Base-by-base conservation (phyloP, 1,140 invertebrate genomes). In the Ditylenchus dipsaci region DNA sequence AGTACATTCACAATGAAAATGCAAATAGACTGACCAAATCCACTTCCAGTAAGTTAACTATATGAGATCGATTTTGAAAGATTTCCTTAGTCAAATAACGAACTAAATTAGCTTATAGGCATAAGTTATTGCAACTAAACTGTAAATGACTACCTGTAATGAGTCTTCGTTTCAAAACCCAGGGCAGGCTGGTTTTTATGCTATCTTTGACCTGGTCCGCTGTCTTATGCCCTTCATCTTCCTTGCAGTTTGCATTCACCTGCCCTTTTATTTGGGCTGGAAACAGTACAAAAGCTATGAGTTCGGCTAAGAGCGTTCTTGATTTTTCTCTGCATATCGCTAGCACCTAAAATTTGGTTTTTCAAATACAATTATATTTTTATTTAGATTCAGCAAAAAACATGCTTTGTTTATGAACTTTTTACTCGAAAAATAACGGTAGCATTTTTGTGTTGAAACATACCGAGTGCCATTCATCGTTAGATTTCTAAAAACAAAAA, bases 271-370 rank as follows among this genome's bases (percentile, higher is more conserved):
- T 29, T 57, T 69, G 68, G 23, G 53, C 76, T 30, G 71, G 69
- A 62, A 67, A 78, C 1, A 75, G 29, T 0, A 78, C 47, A 26
- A 76, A 75, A n/a, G 74, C 74, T 15, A 75, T 76, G 17, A 78
- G 42, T 30, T 78, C 73, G 0, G 63, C 75, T 56, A 75, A 56
- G 8, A 78, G 42, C 47, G 62, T 42, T 5, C 73, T 58, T 13
- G 76, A 63, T 74, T 63, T 61, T 56, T 75, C 65, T 45, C 62
- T 66, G 64, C 72, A 78, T 9, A 30, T 21, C 19, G 30, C 42
- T 23, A 75, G 38, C 17, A 78, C 38, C 33, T 38, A 38, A 38
- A 5, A 38, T 38, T 38, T 38, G 3, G 11, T 5, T 3, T 38
- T 38, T 38, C 11, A 38, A 38, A 38, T 38, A 38, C 3, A 38